phyloP scores from a whole-genome alignment of 2,888 invertebrate species.

The Xanthia icteritia region DNA sequence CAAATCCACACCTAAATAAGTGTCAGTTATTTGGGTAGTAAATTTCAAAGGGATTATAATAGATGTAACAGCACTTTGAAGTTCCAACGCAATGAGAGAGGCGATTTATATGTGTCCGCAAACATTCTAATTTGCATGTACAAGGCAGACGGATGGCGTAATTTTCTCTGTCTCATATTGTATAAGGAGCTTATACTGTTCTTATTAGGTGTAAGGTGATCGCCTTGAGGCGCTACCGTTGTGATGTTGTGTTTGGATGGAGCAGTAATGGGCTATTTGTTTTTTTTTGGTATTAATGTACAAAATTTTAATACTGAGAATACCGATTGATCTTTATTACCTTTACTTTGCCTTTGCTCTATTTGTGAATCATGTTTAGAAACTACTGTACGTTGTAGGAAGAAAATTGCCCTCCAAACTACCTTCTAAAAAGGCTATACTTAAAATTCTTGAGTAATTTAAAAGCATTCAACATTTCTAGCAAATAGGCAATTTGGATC shows the following conservation, averaged over 20 bases:
- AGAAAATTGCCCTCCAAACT: background rate
- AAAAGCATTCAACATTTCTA: constrained; percentile 11
- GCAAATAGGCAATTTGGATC: constrained; percentile 31
- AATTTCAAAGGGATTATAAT: constrained; percentile 68
- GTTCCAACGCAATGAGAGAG: constrained; percentile 71
- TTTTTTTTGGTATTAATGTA: constrained; percentile 3
- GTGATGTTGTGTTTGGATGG: constrained; percentile 43
- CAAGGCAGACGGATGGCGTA: constrained; percentile 79
- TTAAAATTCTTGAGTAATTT: background rate
- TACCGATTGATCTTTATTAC: no score
- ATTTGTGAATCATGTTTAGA: background rate
- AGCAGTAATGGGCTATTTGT: constrained; percentile 16
- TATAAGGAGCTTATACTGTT: constrained; percentile 70
- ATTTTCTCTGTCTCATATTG: constrained; percentile 79
- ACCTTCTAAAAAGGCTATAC: no score
- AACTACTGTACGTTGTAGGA: background rate
- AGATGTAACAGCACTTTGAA: constrained; percentile 68
- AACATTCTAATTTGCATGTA: constrained; percentile 83
- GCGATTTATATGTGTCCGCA: constrained; percentile 81
- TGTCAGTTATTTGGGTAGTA: constrained; percentile 60
- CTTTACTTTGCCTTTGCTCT: background rate
- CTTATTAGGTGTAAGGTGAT: constrained; percentile 67
- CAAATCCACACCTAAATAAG: constrained; percentile 31
- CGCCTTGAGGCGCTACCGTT: constrained; percentile 52
- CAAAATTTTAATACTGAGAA: background rate